Evolutionary conservation across 2,797 vertebrate species (phyloP).

Genomic region (Stomatorhinus walkeri): DNA sequence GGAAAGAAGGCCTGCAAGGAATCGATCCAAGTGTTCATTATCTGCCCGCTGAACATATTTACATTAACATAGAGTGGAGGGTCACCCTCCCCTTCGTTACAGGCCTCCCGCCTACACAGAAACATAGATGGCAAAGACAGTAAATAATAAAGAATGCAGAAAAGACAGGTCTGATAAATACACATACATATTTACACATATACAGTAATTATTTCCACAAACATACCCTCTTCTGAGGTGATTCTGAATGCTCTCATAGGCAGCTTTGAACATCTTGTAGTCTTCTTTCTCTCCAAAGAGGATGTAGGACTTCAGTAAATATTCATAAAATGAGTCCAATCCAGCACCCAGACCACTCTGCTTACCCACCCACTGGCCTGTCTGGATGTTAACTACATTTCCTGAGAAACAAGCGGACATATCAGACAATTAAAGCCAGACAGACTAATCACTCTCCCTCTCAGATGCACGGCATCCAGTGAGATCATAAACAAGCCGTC

Average conservation of each 20-base stretch:
- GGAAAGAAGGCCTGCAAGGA: conserved; percentile 98
- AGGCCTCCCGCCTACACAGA: conserved; percentile 76
- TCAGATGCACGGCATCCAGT: background rate
- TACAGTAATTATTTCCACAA: conserved; percentile 1
- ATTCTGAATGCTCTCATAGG: conserved; percentile 87
- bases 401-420: conserved; percentile 54
- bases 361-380: conserved; percentile 91
- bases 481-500: background rate
- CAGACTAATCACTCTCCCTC: background rate
- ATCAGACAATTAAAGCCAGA: background rate
- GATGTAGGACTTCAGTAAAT: conserved; percentile 94
- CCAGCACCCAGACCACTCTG: conserved; percentile 94
- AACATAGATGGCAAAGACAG: background rate
- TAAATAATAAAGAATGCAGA: background rate
- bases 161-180: background rate
- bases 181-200: background rate
- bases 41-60: conserved; percentile 95
- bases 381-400: conserved; percentile 96
- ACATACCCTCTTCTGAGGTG: conserved; percentile 88
- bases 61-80: conserved; percentile 95
- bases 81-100: conserved; percentile 94
- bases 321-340: conserved; percentile 94
- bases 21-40: conserved; percentile 99
- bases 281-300: conserved; percentile 95
- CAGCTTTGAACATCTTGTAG: conserved; percentile 84